Percentiles rank a stretch among this genome's conserved stretches.
Conservation (phyloP, 2,797 vertebrate genomes). For the Euphonia xanthogaster region DNA sequence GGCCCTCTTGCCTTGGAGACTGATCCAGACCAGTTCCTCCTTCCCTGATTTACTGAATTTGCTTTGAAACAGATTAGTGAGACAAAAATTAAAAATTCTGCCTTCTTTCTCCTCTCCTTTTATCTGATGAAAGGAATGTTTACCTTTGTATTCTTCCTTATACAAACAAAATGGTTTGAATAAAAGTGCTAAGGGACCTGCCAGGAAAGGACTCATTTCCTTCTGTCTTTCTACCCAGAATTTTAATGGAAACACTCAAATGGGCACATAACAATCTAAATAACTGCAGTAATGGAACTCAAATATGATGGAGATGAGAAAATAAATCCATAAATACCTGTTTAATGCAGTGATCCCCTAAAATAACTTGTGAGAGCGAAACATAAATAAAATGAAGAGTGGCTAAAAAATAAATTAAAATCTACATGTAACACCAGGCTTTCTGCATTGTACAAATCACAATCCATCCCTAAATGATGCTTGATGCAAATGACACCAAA, state of each 20-base stretch:
- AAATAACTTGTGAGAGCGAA: not conserved
- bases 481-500: not conserved
- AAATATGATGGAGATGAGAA: not conserved
- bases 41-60: not conserved
- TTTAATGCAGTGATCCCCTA: not conserved
- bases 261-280: not conserved
- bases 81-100: not conserved
- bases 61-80: not conserved
- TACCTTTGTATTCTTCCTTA: not conserved
- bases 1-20: not conserved
- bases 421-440: not conserved
- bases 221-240: not conserved
- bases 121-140: constrained; percentile 10
- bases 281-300: not conserved
- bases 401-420: not conserved
- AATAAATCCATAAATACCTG: not conserved
- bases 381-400: not conserved
- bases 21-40: not conserved
- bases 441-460: not conserved
- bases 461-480: not conserved
- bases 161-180: not conserved
- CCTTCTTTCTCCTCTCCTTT: not conserved
- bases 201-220: not conserved
- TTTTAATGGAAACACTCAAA: not conserved
- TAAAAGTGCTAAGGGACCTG: not conserved